Conservation (phyloP, 1,140 invertebrate genomes). For the Apis cerana region DNA sequence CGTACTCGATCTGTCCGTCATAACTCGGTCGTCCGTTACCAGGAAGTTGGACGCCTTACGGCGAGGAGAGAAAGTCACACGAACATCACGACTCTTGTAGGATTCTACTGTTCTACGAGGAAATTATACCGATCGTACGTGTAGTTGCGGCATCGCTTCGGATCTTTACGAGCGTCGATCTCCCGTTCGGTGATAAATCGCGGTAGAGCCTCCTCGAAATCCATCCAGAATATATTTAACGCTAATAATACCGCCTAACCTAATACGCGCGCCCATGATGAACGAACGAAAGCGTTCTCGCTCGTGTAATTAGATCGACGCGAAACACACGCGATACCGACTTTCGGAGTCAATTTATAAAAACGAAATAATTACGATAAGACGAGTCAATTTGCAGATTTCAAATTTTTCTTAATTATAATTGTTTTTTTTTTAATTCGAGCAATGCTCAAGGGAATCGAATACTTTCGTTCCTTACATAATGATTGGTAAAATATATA, state of each 20-base stretch:
- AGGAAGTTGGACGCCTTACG: slow-evolving; percentile 69
- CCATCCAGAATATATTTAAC: slow-evolving; percentile 3
- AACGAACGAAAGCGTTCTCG: background rate
- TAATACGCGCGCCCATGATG: background rate
- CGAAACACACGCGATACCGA: no score
- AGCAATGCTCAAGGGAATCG: background rate
- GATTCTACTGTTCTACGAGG: slow-evolving; percentile 60
- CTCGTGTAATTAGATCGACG: background rate
- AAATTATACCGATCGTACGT: slow-evolving; percentile 59
- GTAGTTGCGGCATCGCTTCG: slow-evolving; percentile 9
- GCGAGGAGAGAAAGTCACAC: slow-evolving; percentile 73
- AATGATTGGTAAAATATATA: slow-evolving; percentile 12
- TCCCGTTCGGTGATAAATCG: slow-evolving; percentile 22
- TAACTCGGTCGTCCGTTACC: slow-evolving; percentile 56
- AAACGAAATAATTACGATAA: background rate
- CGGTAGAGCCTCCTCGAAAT: background rate
- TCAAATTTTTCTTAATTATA: background rate
- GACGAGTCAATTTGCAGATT: no score
- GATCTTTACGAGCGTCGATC: slow-evolving; percentile 12
- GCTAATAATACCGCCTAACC: background rate
- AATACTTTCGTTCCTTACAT: slow-evolving; percentile 21
- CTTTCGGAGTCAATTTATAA: background rate
- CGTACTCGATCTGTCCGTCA: slow-evolving; percentile 41
- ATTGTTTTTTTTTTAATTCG: background rate
- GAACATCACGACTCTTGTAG: slow-evolving; percentile 67